Conservation (phyloP, 2,113 vertebrate species). For the Scortum barcoo region DNA sequence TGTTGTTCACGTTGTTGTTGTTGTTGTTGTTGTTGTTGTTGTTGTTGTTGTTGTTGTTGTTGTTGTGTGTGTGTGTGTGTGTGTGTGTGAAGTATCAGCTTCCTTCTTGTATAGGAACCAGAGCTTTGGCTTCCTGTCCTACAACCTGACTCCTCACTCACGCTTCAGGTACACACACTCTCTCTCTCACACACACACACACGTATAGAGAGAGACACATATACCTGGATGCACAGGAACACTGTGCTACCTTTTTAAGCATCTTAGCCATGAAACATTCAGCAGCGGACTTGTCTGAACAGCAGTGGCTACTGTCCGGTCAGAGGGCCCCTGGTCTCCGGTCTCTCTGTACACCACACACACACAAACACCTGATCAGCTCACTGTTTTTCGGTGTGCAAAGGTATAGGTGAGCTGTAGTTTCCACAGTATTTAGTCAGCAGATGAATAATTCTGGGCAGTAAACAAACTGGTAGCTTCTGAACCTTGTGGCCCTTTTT, state of each 20-base stretch:
- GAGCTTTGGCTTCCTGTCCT: constrained; percentile 76
- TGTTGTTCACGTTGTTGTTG: constrained; percentile 28
- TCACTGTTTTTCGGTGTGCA: constrained; percentile 8
- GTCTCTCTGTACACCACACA: not conserved
- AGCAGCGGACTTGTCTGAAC: constrained; percentile 57
- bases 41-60: no score
- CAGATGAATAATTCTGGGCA: constrained; percentile 40
- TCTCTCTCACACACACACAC: not conserved
- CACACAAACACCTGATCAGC: not conserved
- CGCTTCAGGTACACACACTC: constrained; percentile 7
- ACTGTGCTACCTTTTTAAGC: constrained; percentile 28
- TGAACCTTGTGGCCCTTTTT: constrained; percentile 3
- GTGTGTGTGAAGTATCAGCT: constrained; percentile 49
- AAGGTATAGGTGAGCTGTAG: constrained; percentile 47
- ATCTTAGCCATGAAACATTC: constrained; percentile 71
- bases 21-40: no score
- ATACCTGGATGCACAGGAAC: not conserved
- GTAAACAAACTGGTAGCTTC: constrained; percentile 25
- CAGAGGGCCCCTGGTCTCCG: not conserved
- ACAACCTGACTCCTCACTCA: constrained; percentile 71
- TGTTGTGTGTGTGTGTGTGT: constrained; percentile 7
- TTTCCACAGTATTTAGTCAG: constrained; percentile 54
- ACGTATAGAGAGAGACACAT: not conserved
- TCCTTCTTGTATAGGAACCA: constrained; percentile 68
- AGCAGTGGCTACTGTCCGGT: constrained; percentile 8